These are phyloP conservation scores for Drosophila atripex DNA, from an alignment of 2,888 invertebrate genomes.

Conservation along the genomic window DNA sequence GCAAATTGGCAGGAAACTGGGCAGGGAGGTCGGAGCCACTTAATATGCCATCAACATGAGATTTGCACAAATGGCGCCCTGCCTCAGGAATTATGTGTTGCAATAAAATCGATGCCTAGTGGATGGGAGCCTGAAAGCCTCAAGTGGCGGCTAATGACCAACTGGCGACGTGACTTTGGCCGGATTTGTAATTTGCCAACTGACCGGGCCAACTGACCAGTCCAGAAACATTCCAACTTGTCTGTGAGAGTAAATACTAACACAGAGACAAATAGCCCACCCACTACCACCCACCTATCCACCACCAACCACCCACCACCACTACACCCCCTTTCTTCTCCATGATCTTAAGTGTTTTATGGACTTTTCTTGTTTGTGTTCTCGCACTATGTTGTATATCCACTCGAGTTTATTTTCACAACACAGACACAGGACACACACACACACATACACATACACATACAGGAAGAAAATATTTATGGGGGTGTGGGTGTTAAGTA, in stretches of 20 bases:
- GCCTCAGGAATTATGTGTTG: constrained; percentile 72
- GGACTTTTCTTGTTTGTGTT: constrained; percentile 78
- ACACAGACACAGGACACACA: constrained; percentile 18
- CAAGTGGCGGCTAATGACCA: constrained; percentile 68
- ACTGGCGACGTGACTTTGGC: constrained; percentile 72
- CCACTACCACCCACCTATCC: neutral
- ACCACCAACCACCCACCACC: too few species aligned
- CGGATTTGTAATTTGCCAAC: constrained; percentile 68
- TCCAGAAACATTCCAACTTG: constrained; percentile 18
- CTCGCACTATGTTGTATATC: constrained; percentile 11
- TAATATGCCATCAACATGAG: constrained; percentile 79
- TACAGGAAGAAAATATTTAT: constrained; percentile 53
- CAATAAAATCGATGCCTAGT: constrained; percentile 72
- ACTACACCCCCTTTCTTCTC: constrained; percentile 41
- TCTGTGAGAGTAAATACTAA: neutral
- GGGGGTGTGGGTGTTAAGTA: constrained; percentile 55
- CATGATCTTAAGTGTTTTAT: constrained; percentile 75
- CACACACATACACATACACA: constrained; percentile 5
- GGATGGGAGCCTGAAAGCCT: constrained; percentile 1
- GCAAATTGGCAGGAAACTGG: constrained; percentile 59
- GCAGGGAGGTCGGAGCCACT: constrained; percentile 47
- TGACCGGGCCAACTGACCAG: constrained; percentile 12
- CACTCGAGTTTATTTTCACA: constrained; percentile 44
- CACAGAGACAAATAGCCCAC: neutral
- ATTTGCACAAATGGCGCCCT: constrained; percentile 74